Evolutionary conservation across 2,113 vertebrate genomes (phyloP).

Genomic region (Danionella cerebrum): DNA sequence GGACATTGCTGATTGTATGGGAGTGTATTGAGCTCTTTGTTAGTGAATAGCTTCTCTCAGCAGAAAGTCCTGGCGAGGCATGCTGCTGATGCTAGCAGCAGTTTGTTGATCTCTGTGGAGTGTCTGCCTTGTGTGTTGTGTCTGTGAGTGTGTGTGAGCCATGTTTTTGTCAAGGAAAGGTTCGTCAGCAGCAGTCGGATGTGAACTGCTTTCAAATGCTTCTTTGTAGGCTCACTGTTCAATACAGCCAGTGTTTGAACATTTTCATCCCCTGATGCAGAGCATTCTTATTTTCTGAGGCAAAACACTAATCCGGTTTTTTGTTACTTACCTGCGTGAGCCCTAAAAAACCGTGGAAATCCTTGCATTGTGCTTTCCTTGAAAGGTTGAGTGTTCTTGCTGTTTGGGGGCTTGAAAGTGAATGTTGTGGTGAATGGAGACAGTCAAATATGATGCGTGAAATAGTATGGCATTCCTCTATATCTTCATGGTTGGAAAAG

Average conservation of each 20-base stretch:
- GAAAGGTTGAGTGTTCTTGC: too few species aligned
- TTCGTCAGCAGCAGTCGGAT: neutral
- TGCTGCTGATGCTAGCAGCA: conserved; percentile 11
- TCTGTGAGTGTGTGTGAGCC: neutral
- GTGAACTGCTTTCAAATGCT: conserved; percentile 2
- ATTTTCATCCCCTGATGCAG: neutral
- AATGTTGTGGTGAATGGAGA: too few species aligned
- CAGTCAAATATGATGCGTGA: too few species aligned
- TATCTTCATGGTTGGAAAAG: too few species aligned
- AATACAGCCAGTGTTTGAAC: neutral
- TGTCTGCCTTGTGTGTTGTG: neutral
- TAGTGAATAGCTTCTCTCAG: conserved; percentile 4
- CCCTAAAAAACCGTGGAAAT: too few species aligned
- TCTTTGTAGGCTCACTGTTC: neutral
- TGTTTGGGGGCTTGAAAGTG: too few species aligned
- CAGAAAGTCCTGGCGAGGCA: neutral
- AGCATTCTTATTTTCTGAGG: neutral
- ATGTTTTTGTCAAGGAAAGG: neutral
- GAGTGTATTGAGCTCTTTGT: conserved; percentile 15
- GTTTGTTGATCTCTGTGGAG: neutral
- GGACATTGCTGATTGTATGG: conserved; percentile 6
- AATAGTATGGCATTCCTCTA: too few species aligned
- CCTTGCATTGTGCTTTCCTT: too few species aligned
- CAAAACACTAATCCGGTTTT: neutral
- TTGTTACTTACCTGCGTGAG: neutral